These are phyloP conservation scores for Pogonomyrmex barbatus DNA, from an alignment of 1,140 invertebrate genomes.

Conservation along the genomic window DNA sequence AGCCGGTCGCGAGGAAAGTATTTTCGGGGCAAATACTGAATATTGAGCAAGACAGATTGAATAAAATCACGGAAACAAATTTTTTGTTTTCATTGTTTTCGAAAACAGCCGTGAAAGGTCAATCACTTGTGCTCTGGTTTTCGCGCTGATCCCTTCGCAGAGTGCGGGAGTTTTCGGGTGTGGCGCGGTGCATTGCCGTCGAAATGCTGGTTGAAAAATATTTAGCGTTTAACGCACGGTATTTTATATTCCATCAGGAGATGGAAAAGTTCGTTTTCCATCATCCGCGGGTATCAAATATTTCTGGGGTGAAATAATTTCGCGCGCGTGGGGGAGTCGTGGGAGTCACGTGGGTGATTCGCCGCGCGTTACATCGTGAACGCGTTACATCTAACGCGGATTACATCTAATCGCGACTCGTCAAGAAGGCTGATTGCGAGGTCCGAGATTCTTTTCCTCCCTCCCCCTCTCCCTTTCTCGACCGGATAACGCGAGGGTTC, in stretches of 20 bases:
- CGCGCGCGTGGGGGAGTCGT: not conserved
- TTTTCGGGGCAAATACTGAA: conserved; percentile 48
- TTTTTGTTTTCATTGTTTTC: conserved; percentile 38
- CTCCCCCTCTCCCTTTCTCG: too few species aligned
- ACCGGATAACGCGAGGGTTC: not conserved
- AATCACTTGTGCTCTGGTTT: conserved; percentile 33
- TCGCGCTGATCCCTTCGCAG: not conserved
- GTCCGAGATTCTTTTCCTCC: not conserved
- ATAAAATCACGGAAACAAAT: conserved; percentile 42
- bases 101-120: conserved; percentile 49
- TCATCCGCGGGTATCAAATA: conserved; percentile 24
- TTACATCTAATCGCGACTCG: not conserved
- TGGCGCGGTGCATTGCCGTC: not conserved
- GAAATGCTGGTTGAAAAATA: conserved; percentile 40
- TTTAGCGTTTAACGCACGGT: conserved; percentile 15
- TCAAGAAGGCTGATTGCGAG: not conserved
- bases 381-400: not conserved
- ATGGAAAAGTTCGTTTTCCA: conserved; percentile 24
- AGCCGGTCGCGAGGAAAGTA: conserved; percentile 18
- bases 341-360: not conserved
- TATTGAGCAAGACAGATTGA: conserved; percentile 52
- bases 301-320: conserved; percentile 28
- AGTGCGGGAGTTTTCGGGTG: not conserved
- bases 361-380: not conserved
- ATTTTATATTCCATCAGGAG: conserved; percentile 29